Evolutionary conservation across 1,140 invertebrate species (phyloP).

Genomic region (Helicoverpa zea): DNA sequence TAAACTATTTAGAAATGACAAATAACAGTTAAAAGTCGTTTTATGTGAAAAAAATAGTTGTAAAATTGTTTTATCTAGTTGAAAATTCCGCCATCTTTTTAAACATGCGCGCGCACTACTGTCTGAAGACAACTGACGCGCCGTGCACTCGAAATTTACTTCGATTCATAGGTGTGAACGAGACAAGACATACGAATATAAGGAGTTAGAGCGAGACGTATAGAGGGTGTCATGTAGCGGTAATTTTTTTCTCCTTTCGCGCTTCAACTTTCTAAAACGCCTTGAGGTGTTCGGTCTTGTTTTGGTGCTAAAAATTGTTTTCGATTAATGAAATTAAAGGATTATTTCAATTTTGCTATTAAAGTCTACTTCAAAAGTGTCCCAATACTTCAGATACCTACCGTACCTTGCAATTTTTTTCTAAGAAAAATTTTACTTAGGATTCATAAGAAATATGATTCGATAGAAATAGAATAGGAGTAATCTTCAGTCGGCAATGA

Average conservation of each 20-base stretch:
- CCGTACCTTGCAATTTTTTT: too few species aligned
- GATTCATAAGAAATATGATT: too few species aligned
- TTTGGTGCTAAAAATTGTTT: constrained; percentile 52
- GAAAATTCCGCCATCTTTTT: constrained; percentile 62
- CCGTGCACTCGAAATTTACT: constrained; percentile 63
- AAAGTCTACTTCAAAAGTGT: not conserved
- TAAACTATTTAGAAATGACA: constrained; percentile 2
- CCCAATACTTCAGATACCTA: too few species aligned
- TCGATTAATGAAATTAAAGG: constrained; percentile 28
- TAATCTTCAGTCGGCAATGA: too few species aligned
- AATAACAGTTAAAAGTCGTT: constrained; percentile 18
- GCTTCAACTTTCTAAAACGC: constrained; percentile 84
- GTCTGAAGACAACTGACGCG: constrained; percentile 70
- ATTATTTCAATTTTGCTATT: not conserved
- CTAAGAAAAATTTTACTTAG: too few species aligned
- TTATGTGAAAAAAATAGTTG: constrained; percentile 19
- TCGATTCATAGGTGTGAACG: constrained; percentile 63
- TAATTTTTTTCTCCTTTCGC: constrained; percentile 85
- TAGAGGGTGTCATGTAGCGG: constrained; percentile 82
- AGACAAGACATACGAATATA: constrained; percentile 60
- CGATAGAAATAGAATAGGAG: too few species aligned
- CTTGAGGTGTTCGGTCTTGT: constrained; percentile 59
- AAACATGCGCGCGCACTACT: constrained; percentile 70
- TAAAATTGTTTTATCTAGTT: constrained; percentile 28
- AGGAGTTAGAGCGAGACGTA: constrained; percentile 63